Base-by-base conservation (phyloP, 2,888 invertebrate species). In the Hydropsyche betteni region DNA sequence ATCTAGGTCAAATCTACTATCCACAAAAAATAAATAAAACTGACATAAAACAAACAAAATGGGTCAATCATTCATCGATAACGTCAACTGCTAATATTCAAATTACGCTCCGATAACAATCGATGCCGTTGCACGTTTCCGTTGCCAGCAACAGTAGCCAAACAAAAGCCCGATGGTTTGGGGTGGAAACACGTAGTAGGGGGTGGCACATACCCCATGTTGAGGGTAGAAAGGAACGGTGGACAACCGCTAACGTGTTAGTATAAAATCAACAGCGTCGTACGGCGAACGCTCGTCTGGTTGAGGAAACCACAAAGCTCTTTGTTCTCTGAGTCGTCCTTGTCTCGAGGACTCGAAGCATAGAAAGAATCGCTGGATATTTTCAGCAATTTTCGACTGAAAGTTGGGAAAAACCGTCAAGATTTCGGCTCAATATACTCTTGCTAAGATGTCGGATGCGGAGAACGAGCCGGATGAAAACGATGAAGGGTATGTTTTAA, bases 401-500 rank as follows among this genome's bases (percentile, higher is more conserved):
- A 38, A n/a, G 55, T 72, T n/a, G 38, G 10, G 8, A n/a, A 73
- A 69, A 73, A 69, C 69, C 7, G 74, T 53, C 68, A 79, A 79
- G 75, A 79, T 79, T 76, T 73, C 71, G 64, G 55, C 79, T 74
- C 77, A 79, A 34, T 79, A 79, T 68, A 77, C 73, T 4, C 64
- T 77, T 69, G 79, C 79, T 24, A 76, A 74, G 61, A 79, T 79
- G 79, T 79, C 79, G 4, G 79, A 79, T 50, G 77, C 51, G 44
- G 79, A 78, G 73, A 69, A 53, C 34, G 77, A 77, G 68, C 77
- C 68, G 14, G 76, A 76, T 10, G 74, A 74, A 16, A 69, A 74
- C 34, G 76, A 77, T n/a, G 69, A 71, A 33, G 79, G 72, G 72
- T 72, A 50, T 55, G 72, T 72, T 69, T 12, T 16, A 69, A 8